Percentiles rank a stretch among this genome's conserved stretches.
These are phyloP conservation scores for Etheostoma spectabile DNA, from an alignment of 2,113 vertebrate species.

Conservation along the genomic window DNA sequence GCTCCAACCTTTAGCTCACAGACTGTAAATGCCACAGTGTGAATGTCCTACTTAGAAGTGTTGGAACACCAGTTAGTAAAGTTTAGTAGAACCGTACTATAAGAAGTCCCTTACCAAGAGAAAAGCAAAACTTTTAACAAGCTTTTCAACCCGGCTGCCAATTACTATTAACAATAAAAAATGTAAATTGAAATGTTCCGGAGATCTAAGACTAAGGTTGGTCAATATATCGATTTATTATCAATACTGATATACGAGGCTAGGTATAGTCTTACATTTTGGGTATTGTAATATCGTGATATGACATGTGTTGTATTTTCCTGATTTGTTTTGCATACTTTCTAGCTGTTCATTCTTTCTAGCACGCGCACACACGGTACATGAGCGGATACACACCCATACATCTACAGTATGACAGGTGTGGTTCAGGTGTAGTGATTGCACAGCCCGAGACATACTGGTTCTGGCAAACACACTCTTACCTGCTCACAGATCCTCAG, in stretches of 20 bases:
- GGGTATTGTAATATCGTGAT: no score
- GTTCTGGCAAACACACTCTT: background rate
- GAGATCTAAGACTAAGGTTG: no score
- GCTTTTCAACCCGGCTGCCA: background rate
- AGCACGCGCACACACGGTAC: no score
- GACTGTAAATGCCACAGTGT: slow-evolving; percentile 49
- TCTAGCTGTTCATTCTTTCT: no score
- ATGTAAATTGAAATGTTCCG: background rate
- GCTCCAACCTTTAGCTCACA: slow-evolving; percentile 41
- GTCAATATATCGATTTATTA: no score
- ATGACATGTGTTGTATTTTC: no score
- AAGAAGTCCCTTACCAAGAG: background rate
- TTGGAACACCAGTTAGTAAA: slow-evolving; percentile 1
- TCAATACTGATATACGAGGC: no score
- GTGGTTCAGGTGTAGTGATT: background rate
- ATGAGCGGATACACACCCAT: no score
- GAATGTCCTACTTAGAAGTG: background rate
- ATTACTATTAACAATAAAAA: background rate
- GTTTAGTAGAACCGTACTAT: slow-evolving; percentile 1
- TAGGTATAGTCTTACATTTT: no score
- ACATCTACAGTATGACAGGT: no score
- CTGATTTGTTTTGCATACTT: no score
- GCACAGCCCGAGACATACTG: background rate
- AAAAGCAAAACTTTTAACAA: background rate
- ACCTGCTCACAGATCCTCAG: background rate